These are phyloP conservation scores for Enteromius argenteus DNA, from an alignment of 2,797 vertebrate species.

Conservation along the genomic window DNA sequence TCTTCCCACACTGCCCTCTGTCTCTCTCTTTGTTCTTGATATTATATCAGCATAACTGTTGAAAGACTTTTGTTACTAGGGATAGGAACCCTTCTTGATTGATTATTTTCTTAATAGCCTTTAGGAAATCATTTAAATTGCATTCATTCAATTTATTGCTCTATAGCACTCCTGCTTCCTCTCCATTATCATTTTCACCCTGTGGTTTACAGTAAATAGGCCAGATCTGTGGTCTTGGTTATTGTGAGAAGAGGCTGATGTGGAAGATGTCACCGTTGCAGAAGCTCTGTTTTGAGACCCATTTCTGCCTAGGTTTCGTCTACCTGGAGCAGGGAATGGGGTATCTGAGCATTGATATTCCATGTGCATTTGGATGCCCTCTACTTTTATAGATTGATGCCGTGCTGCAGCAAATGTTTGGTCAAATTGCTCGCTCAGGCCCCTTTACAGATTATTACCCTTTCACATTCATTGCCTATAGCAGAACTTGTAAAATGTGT, in stretches of 20 bases:
- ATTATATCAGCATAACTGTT: not conserved
- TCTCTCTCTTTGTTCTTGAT: not conserved
- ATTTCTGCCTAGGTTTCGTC: not conserved
- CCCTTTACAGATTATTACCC: slow-evolving; percentile 1
- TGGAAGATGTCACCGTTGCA: not conserved
- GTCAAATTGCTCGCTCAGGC: not conserved
- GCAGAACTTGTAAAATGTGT: slow-evolving; percentile 14
- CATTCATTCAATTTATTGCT: not conserved
- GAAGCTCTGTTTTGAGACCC: not conserved
- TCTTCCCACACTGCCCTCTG: not conserved
- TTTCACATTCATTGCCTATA: slow-evolving; percentile 2
- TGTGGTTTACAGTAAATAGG: not conserved
- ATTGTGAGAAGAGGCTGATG: not conserved
- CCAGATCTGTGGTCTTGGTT: not conserved
- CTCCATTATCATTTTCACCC: not conserved
- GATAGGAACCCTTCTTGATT: not conserved
- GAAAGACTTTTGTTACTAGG: not conserved
- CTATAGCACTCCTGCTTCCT: not conserved
- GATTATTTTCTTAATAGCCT: not conserved
- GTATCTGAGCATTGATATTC: slow-evolving; percentile 3
- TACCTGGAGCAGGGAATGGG: not conserved
- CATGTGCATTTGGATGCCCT: not conserved
- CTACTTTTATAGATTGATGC: slow-evolving; percentile 6
- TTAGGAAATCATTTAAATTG: not conserved
- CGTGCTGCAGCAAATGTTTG: slow-evolving; percentile 23